phyloP scores from a whole-genome alignment of 1,140 invertebrate species.

The Ceratosolen solmsi region DNA sequence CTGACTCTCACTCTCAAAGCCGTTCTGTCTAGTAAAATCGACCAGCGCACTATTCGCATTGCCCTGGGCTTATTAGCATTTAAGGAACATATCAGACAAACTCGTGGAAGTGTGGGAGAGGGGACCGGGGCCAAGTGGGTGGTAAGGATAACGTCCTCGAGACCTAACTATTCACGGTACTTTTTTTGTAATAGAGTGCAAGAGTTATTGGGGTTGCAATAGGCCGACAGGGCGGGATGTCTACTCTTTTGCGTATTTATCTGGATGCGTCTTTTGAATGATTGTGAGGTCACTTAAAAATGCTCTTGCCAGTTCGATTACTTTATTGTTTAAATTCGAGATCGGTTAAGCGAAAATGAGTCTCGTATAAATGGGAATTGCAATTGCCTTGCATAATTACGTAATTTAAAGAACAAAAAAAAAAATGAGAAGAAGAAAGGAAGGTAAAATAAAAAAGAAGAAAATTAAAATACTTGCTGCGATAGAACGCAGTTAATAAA shows the following conservation, averaged over 20 bases:
- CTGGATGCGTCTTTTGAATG: background rate
- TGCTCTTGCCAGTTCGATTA: no score
- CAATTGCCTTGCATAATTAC: no score
- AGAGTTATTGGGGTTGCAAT: background rate
- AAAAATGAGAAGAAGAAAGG: no score
- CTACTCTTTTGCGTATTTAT: background rate
- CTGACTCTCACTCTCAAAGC: background rate
- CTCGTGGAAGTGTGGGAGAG: no score
- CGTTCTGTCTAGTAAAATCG: background rate
- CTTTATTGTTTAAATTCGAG: no score
- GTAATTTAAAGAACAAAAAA: no score
- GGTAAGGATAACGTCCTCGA: conserved; percentile 8
- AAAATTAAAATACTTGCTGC: no score
- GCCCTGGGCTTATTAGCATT: conserved; percentile 39
- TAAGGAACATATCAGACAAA: conserved; percentile 36
- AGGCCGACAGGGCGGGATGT: background rate
- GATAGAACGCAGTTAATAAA: no score
- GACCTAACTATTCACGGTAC: background rate
- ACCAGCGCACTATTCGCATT: background rate
- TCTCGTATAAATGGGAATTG: no score
- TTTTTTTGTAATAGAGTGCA: background rate
- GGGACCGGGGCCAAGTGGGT: background rate
- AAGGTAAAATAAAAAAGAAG: no score
- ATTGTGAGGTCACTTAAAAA: background rate
- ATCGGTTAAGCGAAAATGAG: no score